Evolutionary conservation across 2,113 vertebrate species (phyloP), one percentile per base, ranked within the genome.

Genomic region (Scomber japonicus): DNA sequence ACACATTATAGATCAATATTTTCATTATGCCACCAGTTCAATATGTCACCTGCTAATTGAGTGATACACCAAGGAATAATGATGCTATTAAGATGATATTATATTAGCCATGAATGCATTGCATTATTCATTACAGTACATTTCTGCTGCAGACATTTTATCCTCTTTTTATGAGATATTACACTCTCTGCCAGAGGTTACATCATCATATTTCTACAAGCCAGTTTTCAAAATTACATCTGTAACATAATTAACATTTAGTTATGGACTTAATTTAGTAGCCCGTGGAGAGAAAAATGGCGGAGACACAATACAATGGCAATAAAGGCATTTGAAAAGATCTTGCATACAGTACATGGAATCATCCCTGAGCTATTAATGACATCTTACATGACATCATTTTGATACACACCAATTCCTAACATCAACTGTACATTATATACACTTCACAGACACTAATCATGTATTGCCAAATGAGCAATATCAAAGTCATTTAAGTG

Each of bases 121-220:
- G n/a, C 71, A 81, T 71, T 56, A 80, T 85, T 79, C 56, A 91
- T 68, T 17, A 60, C 56, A 91, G 65, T 17, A 60, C 30, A 81
- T 54, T 59, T 82, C 63, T 40, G 44, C 24, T 44, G 75, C 49
- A 65, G 62, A 78, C 35, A 78, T 48, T 63, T 74, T 56, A 65
- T 54, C 60, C 73, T 63, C 53, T 67, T 75, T 71, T 70, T 55
- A 63, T 8, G 74, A 74, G 16, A 73, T 72, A 73, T 57, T 60
- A 60, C 54, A 65, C 50, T 16, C 46, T 70, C 59, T 76, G 71
- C 62, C 84, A 67, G 50, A 57, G 57, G 82, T 80, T 57, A 77
- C 54, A 75, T 62, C 35, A 68, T 61, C 46, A 72, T 84, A 40
- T 80, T 44, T 55, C 21, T n/a, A n/a, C 16, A 54, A 78, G 45